Evolutionary conservation across 2,888 invertebrate species (phyloP).

Genomic region (Mylabris sibirica): DNA sequence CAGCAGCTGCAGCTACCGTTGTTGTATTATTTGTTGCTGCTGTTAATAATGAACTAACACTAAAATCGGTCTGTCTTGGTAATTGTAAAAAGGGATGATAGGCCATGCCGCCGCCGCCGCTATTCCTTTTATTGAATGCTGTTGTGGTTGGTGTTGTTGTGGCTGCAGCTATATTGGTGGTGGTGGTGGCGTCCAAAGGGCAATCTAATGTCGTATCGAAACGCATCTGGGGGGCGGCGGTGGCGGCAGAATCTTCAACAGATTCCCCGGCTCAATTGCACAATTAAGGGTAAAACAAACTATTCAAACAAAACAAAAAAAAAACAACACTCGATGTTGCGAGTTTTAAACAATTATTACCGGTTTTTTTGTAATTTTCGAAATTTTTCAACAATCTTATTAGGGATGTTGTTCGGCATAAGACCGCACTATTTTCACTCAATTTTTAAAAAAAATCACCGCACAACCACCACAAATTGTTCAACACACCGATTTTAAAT

Average conservation of each 20-base stretch:
- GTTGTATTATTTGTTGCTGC: constrained; percentile 65
- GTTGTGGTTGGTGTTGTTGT: background rate
- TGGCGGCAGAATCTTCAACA: constrained; percentile 49
- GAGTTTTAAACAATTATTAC: too few relatives aligned
- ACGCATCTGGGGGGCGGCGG: constrained; percentile 62
- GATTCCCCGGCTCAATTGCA: constrained; percentile 47
- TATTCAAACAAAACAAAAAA: background rate
- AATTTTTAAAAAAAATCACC: too few relatives aligned
- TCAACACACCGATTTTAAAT: too few relatives aligned
- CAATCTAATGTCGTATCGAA: constrained; percentile 65
- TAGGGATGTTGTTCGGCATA: too few relatives aligned
- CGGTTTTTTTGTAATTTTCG: too few relatives aligned
- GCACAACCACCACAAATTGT: too few relatives aligned
- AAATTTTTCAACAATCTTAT: too few relatives aligned
- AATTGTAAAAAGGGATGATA: constrained; percentile 89
- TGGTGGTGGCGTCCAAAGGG: constrained; percentile 55
- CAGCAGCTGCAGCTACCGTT: constrained; percentile 31
- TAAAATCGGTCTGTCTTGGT: constrained; percentile 91
- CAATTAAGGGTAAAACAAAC: background rate
- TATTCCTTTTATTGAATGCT: constrained; percentile 60
- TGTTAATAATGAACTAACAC: constrained; percentile 89
- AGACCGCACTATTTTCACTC: too few relatives aligned
- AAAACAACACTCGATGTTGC: background rate
- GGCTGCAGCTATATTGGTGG: constrained; percentile 38
- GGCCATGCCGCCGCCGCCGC: constrained; percentile 66